These are phyloP conservation scores for Halcyon badia DNA, from an alignment of 2,797 vertebrate species.

Conservation along the genomic window DNA sequence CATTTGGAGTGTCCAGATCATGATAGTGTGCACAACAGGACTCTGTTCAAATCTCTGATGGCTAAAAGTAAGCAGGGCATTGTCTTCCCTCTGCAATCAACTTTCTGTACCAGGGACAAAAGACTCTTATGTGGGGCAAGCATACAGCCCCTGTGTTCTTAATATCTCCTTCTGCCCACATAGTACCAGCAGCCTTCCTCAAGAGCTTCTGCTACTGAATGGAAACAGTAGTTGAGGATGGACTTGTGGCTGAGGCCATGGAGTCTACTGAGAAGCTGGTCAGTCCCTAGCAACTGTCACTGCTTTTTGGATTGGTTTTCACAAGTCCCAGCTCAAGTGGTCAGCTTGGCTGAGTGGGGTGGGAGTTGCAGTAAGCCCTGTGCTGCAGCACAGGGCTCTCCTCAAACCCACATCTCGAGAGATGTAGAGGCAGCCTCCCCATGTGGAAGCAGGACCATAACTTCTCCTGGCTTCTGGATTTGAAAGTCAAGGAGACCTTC, in stretches of 20 bases:
- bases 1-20: neutral
- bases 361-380: neutral
- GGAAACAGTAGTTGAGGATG: neutral
- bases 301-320: neutral
- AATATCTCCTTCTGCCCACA: fast-evolving
- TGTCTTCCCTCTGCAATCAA: neutral
- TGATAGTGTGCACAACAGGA: neutral
- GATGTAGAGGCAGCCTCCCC: neutral
- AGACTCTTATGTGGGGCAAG: neutral
- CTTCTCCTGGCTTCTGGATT: neutral
- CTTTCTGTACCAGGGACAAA: neutral
- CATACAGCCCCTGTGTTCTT: neutral
- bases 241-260: neutral
- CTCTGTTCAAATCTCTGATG: neutral
- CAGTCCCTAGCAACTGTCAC: neutral
- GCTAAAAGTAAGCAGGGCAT: neutral
- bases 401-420: neutral
- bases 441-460: neutral
- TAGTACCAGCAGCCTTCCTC: neutral
- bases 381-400: neutral
- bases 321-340: neutral
- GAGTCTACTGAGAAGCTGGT: neutral
- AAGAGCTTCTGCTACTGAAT: neutral
- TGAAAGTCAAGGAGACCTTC: neutral
- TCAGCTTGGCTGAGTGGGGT: neutral